Base-by-base conservation (phyloP, 2,797 vertebrate genomes). In the Spinus pinus region DNA sequence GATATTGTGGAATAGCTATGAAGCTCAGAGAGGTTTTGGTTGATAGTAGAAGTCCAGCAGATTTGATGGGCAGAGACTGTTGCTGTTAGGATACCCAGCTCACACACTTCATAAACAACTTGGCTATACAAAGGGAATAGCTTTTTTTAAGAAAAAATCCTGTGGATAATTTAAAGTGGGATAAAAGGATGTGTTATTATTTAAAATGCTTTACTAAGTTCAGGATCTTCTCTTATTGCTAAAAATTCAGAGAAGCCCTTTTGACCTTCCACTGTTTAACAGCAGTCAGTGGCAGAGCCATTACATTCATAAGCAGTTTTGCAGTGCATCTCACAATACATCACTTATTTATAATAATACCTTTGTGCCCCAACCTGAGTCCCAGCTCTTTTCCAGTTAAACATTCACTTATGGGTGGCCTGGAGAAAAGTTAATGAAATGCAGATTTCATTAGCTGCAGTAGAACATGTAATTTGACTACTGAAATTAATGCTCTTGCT, bases 401-500 rank as follows among this genome's bases (percentile, higher is more conserved):
- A 71, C 78, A 53, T 85, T 89, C 72, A 54, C 25, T 50, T 83
- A 42, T 4, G 62, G 33, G 57, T 72, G 83, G 58, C 81, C 75
- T 79, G 28, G 47, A 2, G 12, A 94, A 79, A 92, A 95, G 90
- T 82, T 91, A 94, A 94, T 81, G 69, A 88, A 90, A 95, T 84
- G 46, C 83, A 73, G 57, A 81, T 54, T 60, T 93, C 71, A 86
- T 83, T 95, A 94, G 82, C 84, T 31, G 30, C 73, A 69, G 44
- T 33, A 71, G 87, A 95, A 65, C 57, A 10, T 93, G 54, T 80
- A 87, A 95, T 85, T 81, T 90, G 80, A 51, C 65, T 71, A 25
- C 31, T 90, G 78, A 90, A 86, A 67, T 58, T 74, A 62, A 49
- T 56, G 13, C 67, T 22, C 2, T 73, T 81, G 56, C 35, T 94